These are phyloP conservation scores for Phaethon lepturus DNA, from an alignment of 2,113 vertebrate genomes.

Conservation along the genomic window DNA sequence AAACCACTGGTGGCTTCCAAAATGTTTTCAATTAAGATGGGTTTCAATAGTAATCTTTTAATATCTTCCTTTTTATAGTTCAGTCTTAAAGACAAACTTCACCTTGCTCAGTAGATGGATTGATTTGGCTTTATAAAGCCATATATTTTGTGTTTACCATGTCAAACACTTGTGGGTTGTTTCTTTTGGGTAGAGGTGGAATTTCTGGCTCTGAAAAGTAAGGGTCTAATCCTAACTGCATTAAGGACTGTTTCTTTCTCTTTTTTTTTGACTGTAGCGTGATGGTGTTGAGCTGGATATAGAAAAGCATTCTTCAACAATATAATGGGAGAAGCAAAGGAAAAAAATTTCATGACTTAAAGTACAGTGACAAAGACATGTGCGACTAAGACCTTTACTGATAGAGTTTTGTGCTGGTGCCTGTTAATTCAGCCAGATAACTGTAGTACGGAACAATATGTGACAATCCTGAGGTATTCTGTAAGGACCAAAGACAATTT, in stretches of 20 bases:
- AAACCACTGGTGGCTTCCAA: neutral
- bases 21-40: neutral
- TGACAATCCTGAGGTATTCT: slow-evolving; percentile 9
- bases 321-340: neutral
- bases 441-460: neutral
- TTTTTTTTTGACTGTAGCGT: neutral
- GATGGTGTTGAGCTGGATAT: neutral
- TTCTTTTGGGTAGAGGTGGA: neutral
- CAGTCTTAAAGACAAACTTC: neutral
- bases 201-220: neutral
- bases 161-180: neutral
- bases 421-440: neutral
- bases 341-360: neutral
- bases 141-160: neutral
- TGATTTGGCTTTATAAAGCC: neutral
- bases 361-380: neutral
- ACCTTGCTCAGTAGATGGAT: neutral
- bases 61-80: neutral
- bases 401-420: neutral
- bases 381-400: neutral
- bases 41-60: neutral
- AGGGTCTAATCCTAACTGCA: neutral
- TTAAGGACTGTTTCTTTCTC: neutral
- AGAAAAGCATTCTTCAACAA: neutral
- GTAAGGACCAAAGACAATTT: neutral